phyloP scores from a whole-genome alignment of 2,113 vertebrate species.

The Labeo rohita region DNA sequence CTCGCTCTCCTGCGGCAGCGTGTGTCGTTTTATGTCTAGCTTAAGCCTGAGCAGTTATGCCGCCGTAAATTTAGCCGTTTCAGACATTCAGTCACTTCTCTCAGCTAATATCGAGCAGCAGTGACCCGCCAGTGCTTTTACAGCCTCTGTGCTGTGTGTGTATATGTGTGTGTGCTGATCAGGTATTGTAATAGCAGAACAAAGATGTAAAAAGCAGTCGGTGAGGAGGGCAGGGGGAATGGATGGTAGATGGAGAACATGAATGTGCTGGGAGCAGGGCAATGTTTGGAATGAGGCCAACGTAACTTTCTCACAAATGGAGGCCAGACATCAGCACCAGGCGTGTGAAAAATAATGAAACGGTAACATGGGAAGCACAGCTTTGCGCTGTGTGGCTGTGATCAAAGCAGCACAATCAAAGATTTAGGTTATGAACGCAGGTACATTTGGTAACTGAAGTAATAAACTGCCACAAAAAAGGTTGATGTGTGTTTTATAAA shows the following conservation, averaged over 20 bases:
- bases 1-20: conserved; percentile 49
- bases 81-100: conserved; percentile 61
- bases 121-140: conserved; percentile 67
- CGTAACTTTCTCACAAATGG: conserved; percentile 50
- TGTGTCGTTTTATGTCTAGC: conserved; percentile 56
- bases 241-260: conserved; percentile 52
- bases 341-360: conserved; percentile 58
- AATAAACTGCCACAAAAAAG: background rate
- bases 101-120: conserved; percentile 57
- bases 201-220: conserved; percentile 67
- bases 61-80: conserved; percentile 56
- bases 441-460: background rate
- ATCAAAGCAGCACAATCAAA: background rate
- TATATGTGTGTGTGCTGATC: conserved; percentile 44
- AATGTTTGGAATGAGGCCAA: conserved; percentile 61
- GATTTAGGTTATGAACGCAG: background rate
- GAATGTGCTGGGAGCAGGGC: conserved; percentile 61
- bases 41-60: conserved; percentile 51
- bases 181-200: conserved; percentile 63
- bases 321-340: conserved; percentile 51
- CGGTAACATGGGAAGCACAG: conserved; percentile 36
- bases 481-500: conserved; percentile 15
- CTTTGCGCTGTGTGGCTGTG: conserved; percentile 1
- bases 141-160: conserved; percentile 54
- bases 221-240: conserved; percentile 41